Evolutionary conservation across 2,113 vertebrate genomes (phyloP), one percentile per base, ranked within the genome.

Genomic region (Centropus bengalensis): DNA sequence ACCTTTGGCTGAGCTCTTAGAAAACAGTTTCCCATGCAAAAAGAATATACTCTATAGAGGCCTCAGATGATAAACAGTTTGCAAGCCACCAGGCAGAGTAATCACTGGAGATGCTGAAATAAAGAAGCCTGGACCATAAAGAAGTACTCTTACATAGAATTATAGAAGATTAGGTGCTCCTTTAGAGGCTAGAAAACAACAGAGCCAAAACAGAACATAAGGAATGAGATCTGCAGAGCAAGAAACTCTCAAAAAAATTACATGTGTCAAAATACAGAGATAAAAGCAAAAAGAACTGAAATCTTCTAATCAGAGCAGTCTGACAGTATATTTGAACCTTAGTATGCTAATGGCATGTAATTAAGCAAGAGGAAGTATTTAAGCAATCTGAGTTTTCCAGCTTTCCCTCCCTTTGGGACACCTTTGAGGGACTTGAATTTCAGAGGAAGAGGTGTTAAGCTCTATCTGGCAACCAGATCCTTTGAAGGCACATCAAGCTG

Each of bases 401-500:
- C 52, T 93, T 68, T 85, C 8, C 42, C 16, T 79, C 55, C 70
- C 33, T 63, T 84, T 71, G 81, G 66, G 74, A 87, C 49, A 79
- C 62, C 32, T 93, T 87, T 89, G 36, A 69, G 89, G 74, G 75
- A 58, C 24, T 40, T 82, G 78, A 82, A 82, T 92, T 94, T 87
- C 67, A 76, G 81, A 58, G 68, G 58, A 89, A 58, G 58, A 27
- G 49, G 74, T 93, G 54, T 66, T 73, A 54, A 89, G 59, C 54
- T 21, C 26, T 81, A 28, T 81, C 49, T 79, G 40, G 30, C 51
- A 85, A 70, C 47, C 73, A 52, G 60, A 42, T 60, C 55, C 54
- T 91, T 92, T 89, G 89, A 95, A 92, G 70, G 36, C n/a, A n/a
- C 26, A 28, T 84, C 70, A 94, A 62, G 86, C 51, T 82, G 67